Evolutionary conservation across 2,113 vertebrate genomes (phyloP), one percentile per base, ranked within the genome.

Genomic region (Thinocorus orbignyianus): DNA sequence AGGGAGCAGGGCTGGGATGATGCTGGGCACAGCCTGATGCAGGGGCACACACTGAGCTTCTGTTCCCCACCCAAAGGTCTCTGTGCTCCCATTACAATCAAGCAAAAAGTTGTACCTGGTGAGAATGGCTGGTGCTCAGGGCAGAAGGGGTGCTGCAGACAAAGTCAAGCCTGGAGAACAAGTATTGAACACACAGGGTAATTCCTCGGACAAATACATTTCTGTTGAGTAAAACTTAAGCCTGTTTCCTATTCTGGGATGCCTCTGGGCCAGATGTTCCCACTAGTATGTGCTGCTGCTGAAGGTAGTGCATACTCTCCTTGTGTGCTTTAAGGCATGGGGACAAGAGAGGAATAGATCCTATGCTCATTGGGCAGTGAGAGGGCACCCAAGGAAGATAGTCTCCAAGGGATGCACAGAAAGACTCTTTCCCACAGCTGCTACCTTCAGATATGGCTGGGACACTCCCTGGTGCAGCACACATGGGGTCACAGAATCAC

Each of bases 181-280:
- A 91, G 92, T 69, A 77, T 8, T 57, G 93, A 91, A 92, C 41
- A 49, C 31, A 84, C 83, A 94, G 64, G 69, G 96, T 95, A 95
- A 95, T 94, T 93, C 90, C 77, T 83, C 13, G 39, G 90, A 73
- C 85, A 95, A 96, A 94, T 65, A 88, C 31, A 81, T 79, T 90
- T 95, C 12, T 58, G 82, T 35, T 74, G 84, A 28, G 46, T 57
- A 92, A 86, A 81, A 66, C 81, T 25, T 60, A 66, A 42, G 23
- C 42, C 93, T 77, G 73, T 81, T 81, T 96, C 68, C 90, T 80
- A 26, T 82, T 93, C 72, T 41, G 16, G 25, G 51, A 33, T 91
- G 83, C 79, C 71, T 58, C 90, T 71, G 82, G 49, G 68, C 31
- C 65, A 77, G 86, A 78, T 82, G 68, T 94, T 96, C 62, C 48